Evolutionary conservation across 2,797 vertebrate genomes (phyloP).

Genomic region (Iguana delicatissima): DNA sequence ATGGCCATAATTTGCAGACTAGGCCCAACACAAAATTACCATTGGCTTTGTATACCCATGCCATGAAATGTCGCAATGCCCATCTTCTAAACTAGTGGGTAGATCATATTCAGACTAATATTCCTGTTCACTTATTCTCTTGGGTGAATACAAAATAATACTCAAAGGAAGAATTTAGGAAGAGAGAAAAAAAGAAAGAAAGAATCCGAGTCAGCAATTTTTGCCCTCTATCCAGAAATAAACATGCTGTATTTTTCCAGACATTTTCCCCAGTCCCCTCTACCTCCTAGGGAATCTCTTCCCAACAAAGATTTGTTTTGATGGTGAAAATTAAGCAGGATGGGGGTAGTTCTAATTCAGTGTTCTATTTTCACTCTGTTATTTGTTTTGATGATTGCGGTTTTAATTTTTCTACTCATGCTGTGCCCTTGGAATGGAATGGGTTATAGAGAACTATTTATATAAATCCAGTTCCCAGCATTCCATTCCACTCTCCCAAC

Average conservation of each 20-base stretch:
- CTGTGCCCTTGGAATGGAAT: conserved; percentile 1
- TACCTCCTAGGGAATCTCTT: neutral
- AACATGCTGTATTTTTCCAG: neutral
- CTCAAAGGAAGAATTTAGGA: neutral
- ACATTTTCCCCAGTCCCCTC: neutral
- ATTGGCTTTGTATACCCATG: neutral
- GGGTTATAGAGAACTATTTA: neutral
- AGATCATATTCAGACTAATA: neutral
- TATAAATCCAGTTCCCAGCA: neutral
- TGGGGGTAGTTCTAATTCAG: neutral
- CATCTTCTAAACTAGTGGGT: neutral
- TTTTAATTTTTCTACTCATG: neutral
- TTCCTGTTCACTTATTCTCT: neutral
- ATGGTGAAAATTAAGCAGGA: neutral
- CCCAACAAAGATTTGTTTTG: neutral
- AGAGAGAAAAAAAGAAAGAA: neutral
- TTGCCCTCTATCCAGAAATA: neutral
- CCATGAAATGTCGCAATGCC: too few relatives aligned
- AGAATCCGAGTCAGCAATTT: neutral
- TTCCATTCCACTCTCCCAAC: neutral
- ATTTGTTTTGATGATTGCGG: conserved; percentile 1
- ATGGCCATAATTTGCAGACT: neutral
- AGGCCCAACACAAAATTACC: neutral
- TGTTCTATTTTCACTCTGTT: neutral
- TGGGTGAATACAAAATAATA: neutral